Percentiles rank a stretch among this genome's conserved stretches.
phyloP scores from a whole-genome alignment of 2,888 invertebrate species.

The Tubulanus polymorphus region DNA sequence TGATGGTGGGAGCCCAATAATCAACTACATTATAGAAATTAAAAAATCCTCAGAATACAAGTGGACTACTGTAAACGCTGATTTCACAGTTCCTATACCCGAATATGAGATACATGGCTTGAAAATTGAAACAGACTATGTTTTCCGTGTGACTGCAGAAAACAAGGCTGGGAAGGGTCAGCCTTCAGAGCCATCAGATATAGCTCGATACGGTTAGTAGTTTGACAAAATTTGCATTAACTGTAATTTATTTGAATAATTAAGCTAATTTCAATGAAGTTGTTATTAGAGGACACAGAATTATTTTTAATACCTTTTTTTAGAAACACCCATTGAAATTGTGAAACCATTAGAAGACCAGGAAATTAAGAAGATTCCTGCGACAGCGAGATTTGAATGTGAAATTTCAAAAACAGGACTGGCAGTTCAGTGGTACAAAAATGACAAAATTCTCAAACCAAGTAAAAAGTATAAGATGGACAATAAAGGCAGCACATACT shows the following conservation, averaged over 20 bases:
- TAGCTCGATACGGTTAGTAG: not conserved
- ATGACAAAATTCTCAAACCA: conserved; percentile 77
- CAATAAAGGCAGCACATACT: conserved; percentile 39
- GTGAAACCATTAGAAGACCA: conserved; percentile 38
- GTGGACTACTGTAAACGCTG: conserved; percentile 35
- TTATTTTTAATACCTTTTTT: no score
- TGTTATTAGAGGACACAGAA: no score
- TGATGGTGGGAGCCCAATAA: conserved; percentile 48
- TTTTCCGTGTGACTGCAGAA: conserved; percentile 49
- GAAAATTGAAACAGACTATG: conserved; percentile 38
- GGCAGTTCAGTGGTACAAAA: conserved; percentile 65
- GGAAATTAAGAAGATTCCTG: conserved; percentile 38
- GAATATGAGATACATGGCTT: conserved; percentile 41
- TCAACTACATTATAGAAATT: conserved; percentile 45
- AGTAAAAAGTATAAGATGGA: conserved; percentile 42
- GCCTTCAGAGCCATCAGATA: conserved; percentile 32
- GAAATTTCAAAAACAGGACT: conserved; percentile 72
- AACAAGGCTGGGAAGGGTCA: conserved; percentile 49
- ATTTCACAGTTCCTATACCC: conserved; percentile 35
- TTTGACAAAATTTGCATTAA: not conserved
- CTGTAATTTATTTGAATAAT: not conserved
- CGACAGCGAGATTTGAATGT: conserved; percentile 62
- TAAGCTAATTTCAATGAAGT: not conserved
- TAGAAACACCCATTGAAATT: conserved; percentile 46
- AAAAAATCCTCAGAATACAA: conserved; percentile 26